phyloP scores from a whole-genome alignment of 2,888 invertebrate genomes.

The Drosophila niveifrons region DNA sequence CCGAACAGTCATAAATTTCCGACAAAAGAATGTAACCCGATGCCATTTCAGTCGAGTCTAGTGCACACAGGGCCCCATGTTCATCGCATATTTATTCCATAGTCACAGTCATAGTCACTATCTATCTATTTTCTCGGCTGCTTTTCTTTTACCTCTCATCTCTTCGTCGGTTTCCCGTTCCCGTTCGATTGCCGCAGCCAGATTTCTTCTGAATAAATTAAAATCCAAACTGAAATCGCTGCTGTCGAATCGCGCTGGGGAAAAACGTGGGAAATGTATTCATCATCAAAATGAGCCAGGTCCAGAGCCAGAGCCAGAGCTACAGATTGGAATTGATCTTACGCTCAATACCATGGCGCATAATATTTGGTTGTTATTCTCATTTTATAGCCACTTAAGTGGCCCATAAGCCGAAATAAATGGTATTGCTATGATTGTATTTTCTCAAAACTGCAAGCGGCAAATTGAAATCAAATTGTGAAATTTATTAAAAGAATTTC shows the following conservation, averaged over 20 bases:
- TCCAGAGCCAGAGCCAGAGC: not conserved
- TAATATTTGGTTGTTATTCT: slow-evolving; percentile 64
- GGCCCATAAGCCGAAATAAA: slow-evolving; percentile 50
- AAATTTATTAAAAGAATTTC: slow-evolving; percentile 1
- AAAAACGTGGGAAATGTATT: slow-evolving; percentile 80
- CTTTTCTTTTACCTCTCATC: slow-evolving; percentile 26
- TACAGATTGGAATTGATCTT: slow-evolving; percentile 31
- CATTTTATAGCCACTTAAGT: slow-evolving; percentile 71
- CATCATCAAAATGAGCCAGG: slow-evolving; percentile 52
- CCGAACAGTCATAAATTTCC: slow-evolving; percentile 73
- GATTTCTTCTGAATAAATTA: slow-evolving; percentile 83
- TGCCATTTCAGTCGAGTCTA: slow-evolving; percentile 36
- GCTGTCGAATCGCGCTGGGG: slow-evolving; percentile 28
- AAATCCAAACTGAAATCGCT: slow-evolving; percentile 54
- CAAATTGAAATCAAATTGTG: not conserved
- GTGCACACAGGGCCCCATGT: not conserved
- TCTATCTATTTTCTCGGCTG: slow-evolving; percentile 43
- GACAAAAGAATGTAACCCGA: slow-evolving; percentile 79
- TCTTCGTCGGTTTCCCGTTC: slow-evolving; percentile 69
- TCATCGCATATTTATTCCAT: slow-evolving; percentile 8
- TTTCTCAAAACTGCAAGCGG: slow-evolving; percentile 13
- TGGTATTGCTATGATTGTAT: slow-evolving; percentile 44
- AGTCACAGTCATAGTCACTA: slow-evolving; percentile 33
- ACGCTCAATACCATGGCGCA: slow-evolving; percentile 43
- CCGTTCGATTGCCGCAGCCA: slow-evolving; percentile 74